Evolutionary conservation across 2,797 vertebrate species (phyloP).

Genomic region (Moxostoma hubbsi): DNA sequence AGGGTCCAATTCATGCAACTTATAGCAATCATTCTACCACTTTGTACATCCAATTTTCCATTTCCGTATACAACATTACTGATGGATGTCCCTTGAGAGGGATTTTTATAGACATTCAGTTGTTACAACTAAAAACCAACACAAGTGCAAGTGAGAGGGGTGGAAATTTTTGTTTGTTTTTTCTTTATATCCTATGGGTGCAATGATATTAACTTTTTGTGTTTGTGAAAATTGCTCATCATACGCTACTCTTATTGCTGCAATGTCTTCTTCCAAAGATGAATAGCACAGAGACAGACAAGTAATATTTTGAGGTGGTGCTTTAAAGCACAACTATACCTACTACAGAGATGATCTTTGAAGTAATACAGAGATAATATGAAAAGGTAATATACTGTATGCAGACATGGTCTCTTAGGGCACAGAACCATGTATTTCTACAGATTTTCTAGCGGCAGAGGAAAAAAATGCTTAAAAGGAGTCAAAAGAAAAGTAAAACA

Average conservation of each 20-base stretch:
- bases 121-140: background rate
- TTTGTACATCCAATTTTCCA: background rate
- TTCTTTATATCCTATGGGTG: conserved; percentile 2
- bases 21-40: conserved; percentile 15
- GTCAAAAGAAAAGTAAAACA: conserved; percentile 45
- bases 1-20: background rate
- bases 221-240: conserved; percentile 62
- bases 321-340: conserved; percentile 66
- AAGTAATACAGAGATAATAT: conserved; percentile 14
- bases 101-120: too few relatives aligned
- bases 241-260: conserved; percentile 70
- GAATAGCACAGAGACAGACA: conserved; percentile 46
- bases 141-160: background rate
- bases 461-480: conserved; percentile 24
- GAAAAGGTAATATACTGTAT: conserved; percentile 56
- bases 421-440: background rate
- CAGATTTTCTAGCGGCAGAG: conserved; percentile 53
- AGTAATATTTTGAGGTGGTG: conserved; percentile 39
- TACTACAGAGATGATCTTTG: conserved; percentile 42
- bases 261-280: conserved; percentile 53
- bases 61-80: too few relatives aligned
- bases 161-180: conserved; percentile 49
- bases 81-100: too few relatives aligned
- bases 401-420: conserved; percentile 55
- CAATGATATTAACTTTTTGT: conserved; percentile 43